A percentile compares a stretch with the other conserved stretches of the same genome.
Conservation (phyloP, 1,140 invertebrate species). For the Lasioglossum albipes region DNA sequence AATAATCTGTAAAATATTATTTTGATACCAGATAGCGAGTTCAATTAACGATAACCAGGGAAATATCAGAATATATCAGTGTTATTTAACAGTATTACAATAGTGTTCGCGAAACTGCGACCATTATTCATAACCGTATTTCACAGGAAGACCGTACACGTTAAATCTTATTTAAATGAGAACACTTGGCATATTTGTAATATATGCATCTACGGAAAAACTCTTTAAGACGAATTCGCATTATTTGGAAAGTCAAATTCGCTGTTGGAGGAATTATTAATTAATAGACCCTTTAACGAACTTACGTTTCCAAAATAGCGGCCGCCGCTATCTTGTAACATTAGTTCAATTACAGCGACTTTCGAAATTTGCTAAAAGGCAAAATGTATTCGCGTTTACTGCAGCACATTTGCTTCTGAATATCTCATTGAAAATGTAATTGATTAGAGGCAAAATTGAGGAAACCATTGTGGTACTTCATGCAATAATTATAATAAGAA, state of each 20-base stretch:
- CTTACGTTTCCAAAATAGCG: background rate
- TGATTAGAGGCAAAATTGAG: too few species aligned
- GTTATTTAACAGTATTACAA: background rate
- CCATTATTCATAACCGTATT: constrained; percentile 27
- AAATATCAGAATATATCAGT: background rate
- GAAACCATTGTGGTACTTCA: too few species aligned
- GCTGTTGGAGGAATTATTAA: background rate
- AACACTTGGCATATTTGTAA: constrained; percentile 7
- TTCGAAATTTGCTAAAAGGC: too few species aligned
- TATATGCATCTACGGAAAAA: background rate
- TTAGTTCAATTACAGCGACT: too few species aligned
- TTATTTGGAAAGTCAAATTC: constrained; percentile 7
- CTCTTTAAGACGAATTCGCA: background rate
- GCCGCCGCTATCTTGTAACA: too few species aligned
- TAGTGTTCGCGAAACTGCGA: constrained; percentile 18
- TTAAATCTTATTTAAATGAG: constrained; percentile 30
- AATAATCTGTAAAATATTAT: background rate
- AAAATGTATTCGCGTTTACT: too few species aligned
- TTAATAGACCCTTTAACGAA: background rate
- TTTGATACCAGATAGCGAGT: constrained; percentile 3
- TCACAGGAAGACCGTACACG: constrained; percentile 4
- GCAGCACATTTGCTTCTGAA: too few species aligned
- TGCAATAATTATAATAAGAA: too few species aligned
- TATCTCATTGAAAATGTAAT: too few species aligned
- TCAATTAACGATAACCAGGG: background rate